Conservation (phyloP, 2,113 vertebrate species). For the Rallus limicola region DNA sequence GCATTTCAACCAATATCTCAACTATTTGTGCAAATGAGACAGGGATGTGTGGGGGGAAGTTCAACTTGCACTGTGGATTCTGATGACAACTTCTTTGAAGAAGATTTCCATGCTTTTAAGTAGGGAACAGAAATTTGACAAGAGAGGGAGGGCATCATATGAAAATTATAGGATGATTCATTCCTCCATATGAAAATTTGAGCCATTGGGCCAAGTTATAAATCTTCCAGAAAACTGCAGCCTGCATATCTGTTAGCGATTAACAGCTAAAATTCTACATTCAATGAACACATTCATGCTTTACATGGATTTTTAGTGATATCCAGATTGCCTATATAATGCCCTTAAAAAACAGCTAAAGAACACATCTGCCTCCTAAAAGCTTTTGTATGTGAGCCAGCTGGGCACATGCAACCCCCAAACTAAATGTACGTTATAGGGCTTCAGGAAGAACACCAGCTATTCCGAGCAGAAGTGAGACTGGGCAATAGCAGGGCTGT, state of each 20-base stretch:
- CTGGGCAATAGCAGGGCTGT: background rate
- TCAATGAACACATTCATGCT: background rate
- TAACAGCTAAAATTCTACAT: slow-evolving; percentile 1
- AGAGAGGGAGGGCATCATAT: background rate
- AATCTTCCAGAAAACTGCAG: background rate
- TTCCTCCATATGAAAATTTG: slow-evolving; percentile 14
- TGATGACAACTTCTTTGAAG: background rate
- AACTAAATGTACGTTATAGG: background rate
- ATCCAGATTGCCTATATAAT: slow-evolving; percentile 26
- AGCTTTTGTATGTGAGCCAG: background rate
- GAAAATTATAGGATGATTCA: background rate
- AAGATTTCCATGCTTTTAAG: background rate
- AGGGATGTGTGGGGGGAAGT: background rate
- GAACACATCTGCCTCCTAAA: background rate
- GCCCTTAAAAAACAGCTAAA: background rate
- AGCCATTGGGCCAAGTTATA: background rate
- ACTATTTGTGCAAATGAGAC: background rate
- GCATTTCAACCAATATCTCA: background rate
- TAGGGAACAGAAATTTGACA: background rate
- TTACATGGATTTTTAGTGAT: slow-evolving; percentile 2
- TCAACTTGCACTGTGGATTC: background rate
- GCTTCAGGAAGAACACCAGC: background rate
- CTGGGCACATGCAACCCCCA: background rate
- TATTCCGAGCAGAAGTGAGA: background rate
- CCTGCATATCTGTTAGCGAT: background rate